Evolutionary conservation across 2,113 vertebrate species (phyloP).

Genomic region (Hipposideros armiger): DNA sequence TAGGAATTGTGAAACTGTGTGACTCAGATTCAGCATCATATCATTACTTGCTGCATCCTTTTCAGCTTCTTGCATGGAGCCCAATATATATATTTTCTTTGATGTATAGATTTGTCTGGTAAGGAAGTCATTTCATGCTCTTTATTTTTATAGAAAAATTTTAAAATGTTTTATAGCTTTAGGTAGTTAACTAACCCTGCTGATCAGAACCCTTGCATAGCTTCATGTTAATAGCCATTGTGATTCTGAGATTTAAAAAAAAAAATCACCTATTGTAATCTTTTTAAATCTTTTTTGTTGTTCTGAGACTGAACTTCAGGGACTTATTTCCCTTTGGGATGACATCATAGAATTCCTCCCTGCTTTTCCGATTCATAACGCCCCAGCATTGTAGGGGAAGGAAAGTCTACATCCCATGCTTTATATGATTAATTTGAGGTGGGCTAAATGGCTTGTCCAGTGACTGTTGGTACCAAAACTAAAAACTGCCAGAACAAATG

Average conservation of each 20-base stretch:
- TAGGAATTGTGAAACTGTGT: too few species aligned
- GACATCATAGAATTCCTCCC: background rate
- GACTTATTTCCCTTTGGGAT: background rate
- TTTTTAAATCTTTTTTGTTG: background rate
- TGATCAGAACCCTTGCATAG: fast-evolving
- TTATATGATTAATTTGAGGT: fast-evolving
- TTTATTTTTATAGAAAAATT: background rate
- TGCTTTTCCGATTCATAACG: fast-evolving
- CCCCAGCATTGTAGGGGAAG: background rate
- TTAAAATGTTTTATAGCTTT: background rate
- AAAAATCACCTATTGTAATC: background rate
- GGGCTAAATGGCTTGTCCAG: too few species aligned
- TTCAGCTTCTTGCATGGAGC: background rate
- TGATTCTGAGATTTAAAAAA: background rate
- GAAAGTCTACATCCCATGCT: fast-evolving
- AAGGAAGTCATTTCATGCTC: background rate
- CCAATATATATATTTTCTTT: background rate
- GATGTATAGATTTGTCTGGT: background rate
- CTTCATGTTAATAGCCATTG: background rate
- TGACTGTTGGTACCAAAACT: fast-evolving
- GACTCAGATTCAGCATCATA: background rate
- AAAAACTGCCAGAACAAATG: fast-evolving
- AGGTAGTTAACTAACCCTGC: too few species aligned
- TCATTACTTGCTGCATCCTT: background rate
- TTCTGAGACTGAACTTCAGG: background rate